Base-by-base conservation (phyloP, 1,140 invertebrate genomes). In the Bradysia coprophila region DNA sequence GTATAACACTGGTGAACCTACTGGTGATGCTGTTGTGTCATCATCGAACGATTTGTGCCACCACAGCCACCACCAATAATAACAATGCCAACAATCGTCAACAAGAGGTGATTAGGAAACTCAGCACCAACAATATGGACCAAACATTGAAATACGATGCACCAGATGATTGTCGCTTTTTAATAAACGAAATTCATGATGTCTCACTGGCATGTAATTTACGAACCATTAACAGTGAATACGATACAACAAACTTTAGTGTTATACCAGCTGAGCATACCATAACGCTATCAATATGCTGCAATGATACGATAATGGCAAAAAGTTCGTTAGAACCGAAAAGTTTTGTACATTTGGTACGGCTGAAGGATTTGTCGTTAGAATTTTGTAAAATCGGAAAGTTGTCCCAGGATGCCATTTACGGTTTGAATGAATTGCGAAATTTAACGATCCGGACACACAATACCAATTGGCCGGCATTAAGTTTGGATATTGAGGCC, bases 201-300 rank as follows among this genome's bases (percentile, higher is more conserved):
- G 78, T 85, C 38, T 69, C 77, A 10, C 66, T 90, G 24, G 78
- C 73, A 33, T 91, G 86, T 63, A 76, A 77, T 62, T 68, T 86
- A 48, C 60, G 78, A 32, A 81, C 78, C 24, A 78, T 81, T 53
- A 84, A 82, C 61, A 83, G 78, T 59, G 78, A 84, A 54, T 78
- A 81, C 51, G 78, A 85, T 51, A 78, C 75, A n/a, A 82, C 81
- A 9, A 90, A 91, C 59, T 85, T 90, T 55, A 85, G 80, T 56
- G 78, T 84, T 40, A 80, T 89, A 33, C 81, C 81, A 21, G 75
- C 75, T 23, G 85, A 89, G 47, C 79, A 86, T 56, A 85, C 85
- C 24, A 81, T 79, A 13, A 77, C 78, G 3, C 59, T 90, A 43
- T 72, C 72, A 51, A 76, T 90, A 40, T 69, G 78, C 46, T 90